Evolutionary conservation across 2,797 vertebrate genomes (phyloP).

Genomic region (Arremon aurantiirostris): DNA sequence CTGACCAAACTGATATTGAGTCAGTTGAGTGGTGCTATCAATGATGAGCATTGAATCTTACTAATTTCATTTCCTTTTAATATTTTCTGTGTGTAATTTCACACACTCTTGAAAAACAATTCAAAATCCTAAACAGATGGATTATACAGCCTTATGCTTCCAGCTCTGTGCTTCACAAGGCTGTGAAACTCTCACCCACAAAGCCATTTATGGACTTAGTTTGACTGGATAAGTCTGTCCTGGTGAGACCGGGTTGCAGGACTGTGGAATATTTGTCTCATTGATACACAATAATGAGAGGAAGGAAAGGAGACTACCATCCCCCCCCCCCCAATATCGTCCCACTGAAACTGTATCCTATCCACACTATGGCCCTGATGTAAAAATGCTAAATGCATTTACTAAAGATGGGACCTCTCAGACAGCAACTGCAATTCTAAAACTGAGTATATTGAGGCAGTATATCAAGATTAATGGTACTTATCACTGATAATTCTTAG

Average conservation of each 20-base stretch:
- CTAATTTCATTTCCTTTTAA: background rate
- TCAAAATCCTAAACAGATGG: background rate
- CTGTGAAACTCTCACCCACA: background rate
- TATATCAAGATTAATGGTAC: background rate
- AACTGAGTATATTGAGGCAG: background rate
- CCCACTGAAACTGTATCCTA: background rate
- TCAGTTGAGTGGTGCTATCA: background rate
- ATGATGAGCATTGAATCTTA: background rate
- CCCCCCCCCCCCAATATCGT: background rate
- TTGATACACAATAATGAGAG: background rate
- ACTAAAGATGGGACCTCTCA: background rate
- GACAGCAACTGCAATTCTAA: background rate
- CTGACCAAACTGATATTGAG: background rate
- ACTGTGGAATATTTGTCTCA: background rate
- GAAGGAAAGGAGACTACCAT: background rate
- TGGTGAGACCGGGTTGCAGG: background rate
- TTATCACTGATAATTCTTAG: background rate
- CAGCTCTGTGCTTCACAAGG: background rate
- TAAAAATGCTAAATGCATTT: background rate
- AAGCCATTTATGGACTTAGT: rapidly evolving
- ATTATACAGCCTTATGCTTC: background rate
- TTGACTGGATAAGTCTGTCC: background rate
- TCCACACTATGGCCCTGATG: background rate
- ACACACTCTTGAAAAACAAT: background rate
- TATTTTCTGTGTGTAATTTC: background rate